Conservation (phyloP, 2,888 invertebrate species). For the Tetanocera ferruginea region DNA sequence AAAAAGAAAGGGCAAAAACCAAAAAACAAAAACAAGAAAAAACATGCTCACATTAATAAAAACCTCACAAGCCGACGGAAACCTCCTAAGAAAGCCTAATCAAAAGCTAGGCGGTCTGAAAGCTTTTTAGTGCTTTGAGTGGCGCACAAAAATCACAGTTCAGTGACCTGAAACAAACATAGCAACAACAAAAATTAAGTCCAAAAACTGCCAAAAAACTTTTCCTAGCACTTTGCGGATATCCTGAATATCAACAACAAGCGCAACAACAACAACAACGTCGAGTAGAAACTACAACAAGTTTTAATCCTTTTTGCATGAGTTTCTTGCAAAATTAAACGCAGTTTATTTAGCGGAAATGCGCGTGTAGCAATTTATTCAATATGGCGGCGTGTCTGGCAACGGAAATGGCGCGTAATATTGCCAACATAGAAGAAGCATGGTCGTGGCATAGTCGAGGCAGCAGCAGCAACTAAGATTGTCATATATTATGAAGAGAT, state of each 20-base stretch:
- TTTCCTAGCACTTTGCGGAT: neutral
- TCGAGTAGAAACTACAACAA: neutral
- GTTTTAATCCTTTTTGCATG: conserved; percentile 23
- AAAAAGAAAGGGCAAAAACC: neutral
- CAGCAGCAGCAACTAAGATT: neutral
- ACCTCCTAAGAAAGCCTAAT: neutral
- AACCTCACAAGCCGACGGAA: conserved; percentile 5
- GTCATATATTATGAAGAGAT: neutral
- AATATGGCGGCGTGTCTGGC: neutral
- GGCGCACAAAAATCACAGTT: conserved; percentile 19
- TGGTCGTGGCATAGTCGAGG: no score
- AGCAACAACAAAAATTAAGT: conserved; percentile 17
- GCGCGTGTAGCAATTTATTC: neutral
- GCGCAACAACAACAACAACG: neutral
- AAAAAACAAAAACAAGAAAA: no score
- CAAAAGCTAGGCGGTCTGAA: neutral
- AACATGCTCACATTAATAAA: conserved; percentile 4
- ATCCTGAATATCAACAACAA: neutral
- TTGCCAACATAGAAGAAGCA: neutral
- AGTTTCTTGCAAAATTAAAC: conserved; percentile 20
- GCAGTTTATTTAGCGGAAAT: conserved; percentile 32
- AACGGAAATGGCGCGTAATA: neutral
- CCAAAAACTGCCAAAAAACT: neutral
- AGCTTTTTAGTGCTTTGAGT: neutral
- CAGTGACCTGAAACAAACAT: conserved; percentile 19